Evolutionary conservation across 2,113 vertebrate genomes (phyloP), one percentile per base, ranked within the genome.

Genomic region (Ornithorhynchus anatinus): DNA sequence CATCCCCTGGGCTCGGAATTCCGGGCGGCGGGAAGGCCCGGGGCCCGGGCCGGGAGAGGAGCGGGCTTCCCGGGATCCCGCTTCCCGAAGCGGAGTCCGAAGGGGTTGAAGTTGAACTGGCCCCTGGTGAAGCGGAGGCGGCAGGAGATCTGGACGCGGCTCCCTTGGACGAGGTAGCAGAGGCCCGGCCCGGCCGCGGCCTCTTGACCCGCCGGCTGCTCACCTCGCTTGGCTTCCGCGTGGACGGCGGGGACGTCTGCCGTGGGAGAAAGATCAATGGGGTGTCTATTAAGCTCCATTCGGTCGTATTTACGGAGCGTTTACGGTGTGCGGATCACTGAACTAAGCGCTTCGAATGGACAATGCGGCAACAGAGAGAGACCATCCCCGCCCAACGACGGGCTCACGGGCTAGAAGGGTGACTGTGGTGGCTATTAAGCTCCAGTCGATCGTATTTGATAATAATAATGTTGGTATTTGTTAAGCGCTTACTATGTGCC

Each of bases 41-140:
- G 66, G 52, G 1, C 65, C 32, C 9, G 76, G 59, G 8, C 71
- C 74, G 6, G 56, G 58, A 27, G 62, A 64, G 5, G 62, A 42
- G 64, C 35, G 60, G 31, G 29, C 37, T 17, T 59, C 56, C 15
- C 79, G n/a, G n/a, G n/a, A n/a, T n/a, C 79, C 29, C 91, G 84
- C 64, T 95, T 95, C 32, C 92, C 91, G 15, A 95, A 95, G 56
- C 92, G 90, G 17, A 93, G 86, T 61, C 91, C 90, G 12, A 93
- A 94, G 3, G 94, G 84, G 73, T 94, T 95, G 85, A 89, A 89
- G 84, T 94, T 95, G 84, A 95, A 94, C 16, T 91, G 91, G 11
- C 86, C 91, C 59, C 86, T 78, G 19, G 80, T 11, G 22, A 88
- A 63, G 1, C 90, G 90, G 17, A 93, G 84, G 31, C 89, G 88